These are phyloP conservation scores for Creontiades dilutus DNA, from an alignment of 2,888 invertebrate genomes.

Conservation along the genomic window DNA sequence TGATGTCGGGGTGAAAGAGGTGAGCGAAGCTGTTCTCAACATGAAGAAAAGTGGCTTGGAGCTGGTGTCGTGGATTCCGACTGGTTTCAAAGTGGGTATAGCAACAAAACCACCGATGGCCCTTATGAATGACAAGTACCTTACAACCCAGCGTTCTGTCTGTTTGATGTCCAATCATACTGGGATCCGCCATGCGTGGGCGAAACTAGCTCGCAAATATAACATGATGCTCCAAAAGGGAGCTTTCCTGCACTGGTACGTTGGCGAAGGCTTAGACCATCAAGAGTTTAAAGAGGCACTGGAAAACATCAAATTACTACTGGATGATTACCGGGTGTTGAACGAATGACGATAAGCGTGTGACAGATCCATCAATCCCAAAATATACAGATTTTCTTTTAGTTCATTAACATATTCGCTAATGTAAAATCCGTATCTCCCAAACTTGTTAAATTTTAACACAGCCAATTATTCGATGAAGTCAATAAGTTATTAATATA, in stretches of 20 bases:
- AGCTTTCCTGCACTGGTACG: slow-evolving; percentile 62
- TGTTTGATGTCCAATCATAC: slow-evolving; percentile 43
- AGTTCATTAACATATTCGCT: no score
- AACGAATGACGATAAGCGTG: neutral
- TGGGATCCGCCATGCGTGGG: neutral
- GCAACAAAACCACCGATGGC: neutral
- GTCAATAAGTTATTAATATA: no score
- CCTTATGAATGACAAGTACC: neutral
- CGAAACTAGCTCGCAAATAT: slow-evolving; percentile 1
- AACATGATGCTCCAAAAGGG: slow-evolving; percentile 13
- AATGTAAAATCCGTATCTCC: no score
- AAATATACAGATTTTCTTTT: no score
- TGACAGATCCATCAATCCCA: no score
- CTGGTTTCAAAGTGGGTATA: slow-evolving; percentile 88
- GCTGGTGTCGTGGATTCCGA: slow-evolving; percentile 96
- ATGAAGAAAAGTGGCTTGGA: slow-evolving; percentile 89
- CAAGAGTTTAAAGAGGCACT: slow-evolving; percentile 25
- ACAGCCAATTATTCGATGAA: no score
- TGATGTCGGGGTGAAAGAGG: slow-evolving; percentile 94
- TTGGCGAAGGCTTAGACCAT: slow-evolving; percentile 50
- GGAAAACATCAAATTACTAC: slow-evolving; percentile 82
- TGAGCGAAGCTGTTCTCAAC: slow-evolving; percentile 90
- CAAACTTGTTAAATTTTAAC: no score
- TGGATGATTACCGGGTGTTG: slow-evolving; percentile 27
- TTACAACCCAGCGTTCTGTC: neutral